Conservation (phyloP, 2,888 invertebrate genomes). For the Noctua fimbriata region DNA sequence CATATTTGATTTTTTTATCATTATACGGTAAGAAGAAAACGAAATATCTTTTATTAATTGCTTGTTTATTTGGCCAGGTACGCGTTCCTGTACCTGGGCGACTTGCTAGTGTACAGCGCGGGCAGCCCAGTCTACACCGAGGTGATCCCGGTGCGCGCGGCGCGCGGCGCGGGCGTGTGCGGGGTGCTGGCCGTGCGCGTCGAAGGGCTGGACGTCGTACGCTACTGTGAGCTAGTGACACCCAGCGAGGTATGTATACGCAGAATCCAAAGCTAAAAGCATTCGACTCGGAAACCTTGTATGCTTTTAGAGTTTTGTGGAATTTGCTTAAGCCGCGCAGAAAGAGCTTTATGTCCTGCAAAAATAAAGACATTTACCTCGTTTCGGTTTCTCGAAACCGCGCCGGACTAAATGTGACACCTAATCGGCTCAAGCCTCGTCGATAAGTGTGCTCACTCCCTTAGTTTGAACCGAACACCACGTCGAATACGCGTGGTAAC, state of each 20-base stretch:
- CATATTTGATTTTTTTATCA: no score
- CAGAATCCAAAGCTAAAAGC: no score
- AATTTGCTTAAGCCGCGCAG: background rate
- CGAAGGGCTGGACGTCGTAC: constrained; percentile 74
- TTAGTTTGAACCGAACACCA: background rate
- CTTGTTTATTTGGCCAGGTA: constrained; percentile 61
- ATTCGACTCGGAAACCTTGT: background rate
- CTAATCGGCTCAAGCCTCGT: background rate
- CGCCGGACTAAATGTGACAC: background rate
- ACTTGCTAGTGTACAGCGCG: constrained; percentile 73
- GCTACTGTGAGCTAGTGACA: constrained; percentile 61
- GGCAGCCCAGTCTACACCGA: constrained; percentile 74
- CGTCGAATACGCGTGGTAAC: background rate
- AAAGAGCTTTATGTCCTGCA: background rate
- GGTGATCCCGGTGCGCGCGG: constrained; percentile 73
- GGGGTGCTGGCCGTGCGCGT: constrained; percentile 78
- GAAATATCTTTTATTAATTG: background rate
- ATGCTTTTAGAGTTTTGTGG: background rate
- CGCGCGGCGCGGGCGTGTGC: constrained; percentile 66
- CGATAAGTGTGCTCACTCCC: background rate
- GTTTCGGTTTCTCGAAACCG: background rate
- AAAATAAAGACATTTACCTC: background rate
- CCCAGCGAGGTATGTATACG: background rate
- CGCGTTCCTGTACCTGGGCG: constrained; percentile 79
- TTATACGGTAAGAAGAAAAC: no score